Conservation (phyloP, 2,888 invertebrate genomes). For the Acanthosepion lycidas region DNA sequence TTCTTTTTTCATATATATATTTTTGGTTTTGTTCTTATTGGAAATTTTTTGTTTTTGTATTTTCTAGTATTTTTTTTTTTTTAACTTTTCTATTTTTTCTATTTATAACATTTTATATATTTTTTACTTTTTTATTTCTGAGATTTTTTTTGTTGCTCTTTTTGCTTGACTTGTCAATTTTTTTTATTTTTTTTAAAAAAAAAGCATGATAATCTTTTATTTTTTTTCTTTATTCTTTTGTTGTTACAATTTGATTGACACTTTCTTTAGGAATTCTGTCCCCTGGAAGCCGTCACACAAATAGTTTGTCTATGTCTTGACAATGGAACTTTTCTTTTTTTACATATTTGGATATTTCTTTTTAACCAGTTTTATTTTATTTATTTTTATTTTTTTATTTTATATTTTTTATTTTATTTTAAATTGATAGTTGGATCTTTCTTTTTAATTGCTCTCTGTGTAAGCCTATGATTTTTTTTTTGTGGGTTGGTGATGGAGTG, state of each 20-base stretch:
- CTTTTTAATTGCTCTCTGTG: conserved; percentile 15
- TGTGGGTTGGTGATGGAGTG: neutral
- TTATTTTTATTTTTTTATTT: too few relatives aligned
- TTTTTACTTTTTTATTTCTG: neutral
- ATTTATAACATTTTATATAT: neutral
- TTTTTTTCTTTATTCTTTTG: neutral
- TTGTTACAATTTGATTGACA: neutral
- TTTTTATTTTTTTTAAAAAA: neutral
- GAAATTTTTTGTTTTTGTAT: neutral
- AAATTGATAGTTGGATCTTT: neutral
- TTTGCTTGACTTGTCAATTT: neutral
- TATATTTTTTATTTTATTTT: too few relatives aligned
- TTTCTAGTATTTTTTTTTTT: neutral
- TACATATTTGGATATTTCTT: too few relatives aligned
- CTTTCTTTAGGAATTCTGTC: neutral
- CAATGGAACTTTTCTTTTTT: neutral
- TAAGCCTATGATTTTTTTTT: neutral
- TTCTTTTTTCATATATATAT: neutral
- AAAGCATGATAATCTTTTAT: neutral
- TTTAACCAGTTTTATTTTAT: too few relatives aligned
- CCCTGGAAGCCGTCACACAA: neutral
- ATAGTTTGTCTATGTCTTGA: neutral
- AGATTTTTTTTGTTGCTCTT: neutral
- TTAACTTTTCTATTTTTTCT: neutral
- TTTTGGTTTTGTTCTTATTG: neutral